Evolutionary conservation across 2,888 invertebrate genomes (phyloP).

Genomic region (Sesia apiformis): DNA sequence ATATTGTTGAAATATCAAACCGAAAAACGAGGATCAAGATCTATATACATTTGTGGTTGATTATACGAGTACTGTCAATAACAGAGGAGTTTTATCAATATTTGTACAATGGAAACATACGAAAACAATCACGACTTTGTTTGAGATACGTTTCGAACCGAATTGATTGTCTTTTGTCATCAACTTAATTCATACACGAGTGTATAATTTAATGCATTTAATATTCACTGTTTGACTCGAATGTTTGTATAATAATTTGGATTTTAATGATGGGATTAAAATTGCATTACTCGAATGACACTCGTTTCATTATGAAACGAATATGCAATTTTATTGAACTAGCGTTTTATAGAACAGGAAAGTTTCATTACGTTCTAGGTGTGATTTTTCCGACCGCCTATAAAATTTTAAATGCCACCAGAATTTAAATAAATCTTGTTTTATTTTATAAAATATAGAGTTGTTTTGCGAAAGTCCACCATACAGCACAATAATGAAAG

Average conservation of each 20-base stretch:
- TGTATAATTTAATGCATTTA: slow-evolving; percentile 10
- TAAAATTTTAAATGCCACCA: too few relatives aligned
- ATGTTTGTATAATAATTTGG: neutral
- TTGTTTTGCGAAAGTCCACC: too few relatives aligned
- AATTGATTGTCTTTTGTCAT: slow-evolving; percentile 9
- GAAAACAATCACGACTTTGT: slow-evolving; percentile 4
- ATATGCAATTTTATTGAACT: too few relatives aligned
- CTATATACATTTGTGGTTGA: too few relatives aligned
- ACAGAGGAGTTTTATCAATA: slow-evolving; percentile 29
- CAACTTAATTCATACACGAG: slow-evolving; percentile 7
- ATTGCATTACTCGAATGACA: slow-evolving; percentile 20
- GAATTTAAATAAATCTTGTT: too few relatives aligned
- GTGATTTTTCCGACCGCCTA: too few relatives aligned
- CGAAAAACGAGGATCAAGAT: too few relatives aligned
- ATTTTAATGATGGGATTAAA: slow-evolving; percentile 13
- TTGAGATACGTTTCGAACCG: slow-evolving; percentile 3
- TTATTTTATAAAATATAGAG: too few relatives aligned
- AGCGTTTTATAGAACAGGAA: too few relatives aligned
- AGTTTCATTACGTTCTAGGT: too few relatives aligned
- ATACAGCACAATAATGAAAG: too few relatives aligned
- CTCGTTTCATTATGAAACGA: slow-evolving; percentile 1
- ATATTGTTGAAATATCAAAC: too few relatives aligned
- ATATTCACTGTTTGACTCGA: slow-evolving; percentile 5
- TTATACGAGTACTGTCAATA: slow-evolving; percentile 20
- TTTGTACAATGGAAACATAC: slow-evolving; percentile 15